phyloP scores from a whole-genome alignment of 2,113 vertebrate genomes.

The Thryonomys swinderianus region DNA sequence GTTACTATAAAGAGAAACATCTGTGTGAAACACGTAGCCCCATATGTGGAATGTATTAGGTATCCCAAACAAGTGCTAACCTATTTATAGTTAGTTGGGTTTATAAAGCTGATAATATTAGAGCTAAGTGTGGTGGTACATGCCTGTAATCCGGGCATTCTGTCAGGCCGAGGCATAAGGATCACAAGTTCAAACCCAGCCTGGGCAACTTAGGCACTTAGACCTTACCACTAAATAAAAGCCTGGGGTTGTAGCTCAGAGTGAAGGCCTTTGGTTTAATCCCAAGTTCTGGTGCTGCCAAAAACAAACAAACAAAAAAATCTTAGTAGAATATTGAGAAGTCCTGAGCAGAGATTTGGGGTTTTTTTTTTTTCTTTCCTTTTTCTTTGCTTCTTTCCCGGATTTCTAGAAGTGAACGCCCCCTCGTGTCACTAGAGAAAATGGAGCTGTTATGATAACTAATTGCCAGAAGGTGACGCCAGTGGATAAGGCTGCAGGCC shows the following conservation, averaged over 20 bases:
- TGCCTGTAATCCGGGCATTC: not conserved
- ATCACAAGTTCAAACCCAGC: not conserved
- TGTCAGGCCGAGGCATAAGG: not conserved
- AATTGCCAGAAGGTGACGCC: conserved; percentile 67
- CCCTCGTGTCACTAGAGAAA: not conserved
- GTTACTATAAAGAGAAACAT: not conserved
- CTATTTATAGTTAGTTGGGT: not conserved
- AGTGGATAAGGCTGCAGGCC: not conserved
- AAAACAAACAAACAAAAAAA: no score
- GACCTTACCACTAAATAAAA: not conserved
- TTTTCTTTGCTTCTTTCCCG: not conserved
- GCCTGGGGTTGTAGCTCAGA: not conserved
- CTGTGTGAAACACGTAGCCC: not conserved
- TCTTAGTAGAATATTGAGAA: not conserved
- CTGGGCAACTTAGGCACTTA: not conserved
- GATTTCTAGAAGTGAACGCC: not conserved
- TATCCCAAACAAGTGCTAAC: not conserved
- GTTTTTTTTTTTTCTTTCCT: not conserved
- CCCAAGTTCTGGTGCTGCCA: not conserved
- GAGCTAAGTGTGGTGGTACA: not conserved
- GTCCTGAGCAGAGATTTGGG: not conserved
- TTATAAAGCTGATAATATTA: not conserved
- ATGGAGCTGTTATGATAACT: not conserved
- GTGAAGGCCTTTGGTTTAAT: not conserved
- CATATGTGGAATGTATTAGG: not conserved